Percentiles rank a stretch among this genome's conserved stretches.
Evolutionary conservation across 2,888 invertebrate genomes (phyloP).

Genomic region (Antheraea yamamai): DNA sequence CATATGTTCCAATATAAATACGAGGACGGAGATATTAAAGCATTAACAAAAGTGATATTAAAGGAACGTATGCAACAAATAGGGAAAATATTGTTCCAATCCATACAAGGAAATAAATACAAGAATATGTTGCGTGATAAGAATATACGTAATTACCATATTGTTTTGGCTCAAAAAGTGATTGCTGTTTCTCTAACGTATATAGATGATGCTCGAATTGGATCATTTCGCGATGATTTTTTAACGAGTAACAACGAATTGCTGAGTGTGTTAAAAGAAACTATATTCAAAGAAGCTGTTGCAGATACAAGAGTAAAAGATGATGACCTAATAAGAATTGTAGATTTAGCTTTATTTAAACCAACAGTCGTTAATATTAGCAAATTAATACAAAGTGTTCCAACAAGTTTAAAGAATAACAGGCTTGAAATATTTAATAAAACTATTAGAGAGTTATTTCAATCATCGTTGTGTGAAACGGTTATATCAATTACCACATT

Average conservation of each 20-base stretch:
- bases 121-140: conserved; percentile 13
- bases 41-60: not conserved
- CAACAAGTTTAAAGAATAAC: not conserved
- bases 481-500: not conserved
- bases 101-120: not conserved
- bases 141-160: conserved; percentile 10
- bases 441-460: not conserved
- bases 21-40: not conserved
- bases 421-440: conserved; percentile 9
- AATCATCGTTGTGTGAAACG: not conserved
- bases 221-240: conserved; percentile 8
- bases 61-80: not conserved
- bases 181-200: not conserved
- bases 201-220: not conserved
- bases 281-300: not conserved
- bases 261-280: not conserved
- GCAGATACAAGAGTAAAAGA: not conserved
- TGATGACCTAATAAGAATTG: not conserved
- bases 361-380: conserved; percentile 7
- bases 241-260: not conserved
- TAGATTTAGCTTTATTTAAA: not conserved
- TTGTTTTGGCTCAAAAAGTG: conserved; percentile 17
- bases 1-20: conserved; percentile 9
- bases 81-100: conserved; percentile 10
- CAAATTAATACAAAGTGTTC: conserved; percentile 6